These are phyloP conservation scores for Lithophane semibrunnea DNA, from an alignment of 2,888 invertebrate genomes.

Conservation along the genomic window DNA sequence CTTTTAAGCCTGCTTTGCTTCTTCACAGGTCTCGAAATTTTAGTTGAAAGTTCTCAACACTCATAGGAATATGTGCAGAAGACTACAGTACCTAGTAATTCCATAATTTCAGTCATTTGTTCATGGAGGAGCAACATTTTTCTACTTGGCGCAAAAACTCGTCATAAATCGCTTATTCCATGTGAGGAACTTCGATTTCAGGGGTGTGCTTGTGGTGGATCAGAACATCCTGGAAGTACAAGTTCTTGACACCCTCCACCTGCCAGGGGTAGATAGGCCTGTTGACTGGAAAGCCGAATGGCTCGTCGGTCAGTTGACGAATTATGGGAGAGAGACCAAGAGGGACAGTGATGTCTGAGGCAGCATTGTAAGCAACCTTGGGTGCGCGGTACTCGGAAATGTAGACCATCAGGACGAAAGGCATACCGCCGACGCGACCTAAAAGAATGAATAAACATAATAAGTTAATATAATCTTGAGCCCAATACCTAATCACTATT, in stretches of 20 bases:
- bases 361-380: slow-evolving; percentile 78
- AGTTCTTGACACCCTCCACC: slow-evolving; percentile 82
- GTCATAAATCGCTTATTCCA: slow-evolving; percentile 56
- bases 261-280: slow-evolving; percentile 85
- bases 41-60: not conserved
- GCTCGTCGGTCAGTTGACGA: slow-evolving; percentile 84
- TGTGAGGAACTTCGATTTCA: slow-evolving; percentile 77
- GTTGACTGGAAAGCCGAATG: slow-evolving; percentile 90
- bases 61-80: not conserved
- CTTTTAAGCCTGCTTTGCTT: not conserved
- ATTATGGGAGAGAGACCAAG: slow-evolving; percentile 87
- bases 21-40: not conserved
- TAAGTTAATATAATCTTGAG: not conserved
- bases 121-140: slow-evolving; percentile 1
- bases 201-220: slow-evolving; percentile 89
- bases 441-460: slow-evolving; percentile 13
- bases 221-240: slow-evolving; percentile 87
- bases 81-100: not conserved
- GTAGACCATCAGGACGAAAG: slow-evolving; percentile 91
- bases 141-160: slow-evolving; percentile 20
- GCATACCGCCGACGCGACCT: slow-evolving; percentile 90
- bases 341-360: slow-evolving; percentile 87
- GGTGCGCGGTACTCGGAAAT: slow-evolving; percentile 89
- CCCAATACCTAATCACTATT: not conserved
- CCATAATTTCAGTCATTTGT: not conserved